Base-by-base conservation (phyloP, 2,888 invertebrate genomes). In the Pandemis cinnamomeana region DNA sequence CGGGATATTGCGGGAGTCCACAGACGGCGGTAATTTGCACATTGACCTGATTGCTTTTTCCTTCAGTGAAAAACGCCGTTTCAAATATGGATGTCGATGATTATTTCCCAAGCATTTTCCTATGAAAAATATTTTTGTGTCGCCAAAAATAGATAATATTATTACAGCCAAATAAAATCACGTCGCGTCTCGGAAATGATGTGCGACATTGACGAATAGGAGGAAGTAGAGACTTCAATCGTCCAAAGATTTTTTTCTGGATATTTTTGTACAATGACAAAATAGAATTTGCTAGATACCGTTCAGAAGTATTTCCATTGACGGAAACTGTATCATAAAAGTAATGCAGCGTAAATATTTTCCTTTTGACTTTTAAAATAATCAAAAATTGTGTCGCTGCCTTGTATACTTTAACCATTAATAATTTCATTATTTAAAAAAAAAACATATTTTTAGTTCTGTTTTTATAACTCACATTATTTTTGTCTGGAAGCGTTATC, bases 161-260 rank as follows among this genome's bases (percentile, higher is more conserved):
- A 66, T 72, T 73, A 64, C 63, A 66, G 72, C 70, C 74, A 71
- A 67, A 76, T 72, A 72, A 74, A 76, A 77, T 78, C 71, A 71
- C 76, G 72, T 68, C 67, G 66, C 63, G 72, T 75, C 77, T 79
- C 78, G 86, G 87, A 86, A 86, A 87, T 84, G 80, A 81, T 80
- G 76, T 76, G 72, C 78, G 87, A 87, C 87, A 78, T 83, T 87
- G 89, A 88, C 82, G 78, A 81, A 88, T 86, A 83, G 82, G 82
- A 81, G 86, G 86, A 89, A 87, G 87, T 84, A 84, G 81, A 80
- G 81, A 83, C 78, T 83, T 85, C 82, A 80, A 81, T 83, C 73
- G 64, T 44, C 44, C 42, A 27, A 48, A 55, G 8, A 67, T 10
- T n/a, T 41, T 48, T 46, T 46, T 46, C 62, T 46, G 53, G 44